Evolutionary conservation across 64 coral and sea anemone species (phyloP), one percentile per base, ranked within the genome.

Genomic region (Exaiptasia diaphana): DNA sequence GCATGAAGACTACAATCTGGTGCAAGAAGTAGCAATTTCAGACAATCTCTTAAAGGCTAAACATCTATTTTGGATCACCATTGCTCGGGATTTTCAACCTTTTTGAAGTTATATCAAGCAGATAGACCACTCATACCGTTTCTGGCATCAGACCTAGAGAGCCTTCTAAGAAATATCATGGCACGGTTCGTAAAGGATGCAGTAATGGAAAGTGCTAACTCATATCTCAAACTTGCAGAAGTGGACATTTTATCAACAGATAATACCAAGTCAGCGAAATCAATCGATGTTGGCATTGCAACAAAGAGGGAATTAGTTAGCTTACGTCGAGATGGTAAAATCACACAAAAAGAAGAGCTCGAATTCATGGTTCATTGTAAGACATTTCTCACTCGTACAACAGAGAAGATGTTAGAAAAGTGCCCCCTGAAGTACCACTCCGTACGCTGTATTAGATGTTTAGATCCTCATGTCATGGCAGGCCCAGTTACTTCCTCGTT

Each of bases 211-310:
- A 73, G 32, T 22, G 68, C 87, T 33, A 54, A 53, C 21, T 83
- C 71, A 23, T 91, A 84, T 52, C 46, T 38, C 23, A 80, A 56
- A 22, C 33, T 79, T 12, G 85, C 63, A 88, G 41, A 92, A 38
- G 57, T 85, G 58, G 74, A 92, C 56, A 71, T 92, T 78, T 28
- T 80, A 79, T 68, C 38, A 85, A 60, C 65, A 36, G 39, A 61
- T n/a, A 85, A 86, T 24, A 68, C 15, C 17, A 92, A 85, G 40
- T 20, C 61, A 30, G 50, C 54, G 28, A 92, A 92, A 39, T 73
- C 50, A 22, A 11, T 92, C 75, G 89, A 92, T 50, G 76, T 92
- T 80, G 65, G 89, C 42, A 85, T 85, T 71, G 75, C 70, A n/a
- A 81, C 90, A 57, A 57, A 42, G 40, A 85, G 64, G 46, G 82